A percentile compares a stretch with the other conserved stretches of the same genome.
These are phyloP conservation scores for Atlantisia rogersi DNA, from an alignment of 2,113 vertebrate genomes.

Conservation along the genomic window DNA sequence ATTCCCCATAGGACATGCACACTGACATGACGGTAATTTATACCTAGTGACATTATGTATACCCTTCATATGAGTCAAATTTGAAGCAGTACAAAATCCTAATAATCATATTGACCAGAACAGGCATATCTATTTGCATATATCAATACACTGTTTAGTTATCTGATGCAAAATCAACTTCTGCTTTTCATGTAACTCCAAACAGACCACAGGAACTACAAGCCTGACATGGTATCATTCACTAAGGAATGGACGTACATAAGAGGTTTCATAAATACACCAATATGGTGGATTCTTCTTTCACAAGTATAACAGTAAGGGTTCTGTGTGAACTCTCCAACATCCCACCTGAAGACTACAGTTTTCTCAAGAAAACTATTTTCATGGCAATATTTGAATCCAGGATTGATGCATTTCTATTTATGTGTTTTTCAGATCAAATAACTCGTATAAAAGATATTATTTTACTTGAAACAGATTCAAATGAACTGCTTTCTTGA, in stretches of 20 bases:
- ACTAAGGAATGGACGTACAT: background rate
- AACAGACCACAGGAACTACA: background rate
- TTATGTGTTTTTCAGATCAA: background rate
- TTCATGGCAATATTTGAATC: background rate
- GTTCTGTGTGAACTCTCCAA: background rate
- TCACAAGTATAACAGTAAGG: background rate
- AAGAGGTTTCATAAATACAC: background rate
- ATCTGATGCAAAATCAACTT: background rate
- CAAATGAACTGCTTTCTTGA: slow-evolving; percentile 36
- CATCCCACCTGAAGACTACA: background rate
- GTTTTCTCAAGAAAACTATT: background rate
- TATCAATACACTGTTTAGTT: background rate
- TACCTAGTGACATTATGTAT: background rate
- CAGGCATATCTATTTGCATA: background rate
- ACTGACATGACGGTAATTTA: background rate
- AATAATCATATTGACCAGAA: background rate
- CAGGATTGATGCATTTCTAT: background rate
- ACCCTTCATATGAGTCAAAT: background rate
- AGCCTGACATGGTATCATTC: background rate
- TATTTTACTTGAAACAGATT: slow-evolving; percentile 17
- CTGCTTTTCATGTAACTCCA: background rate
- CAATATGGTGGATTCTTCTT: background rate
- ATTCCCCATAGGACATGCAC: background rate
- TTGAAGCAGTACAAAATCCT: background rate
- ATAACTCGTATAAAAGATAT: slow-evolving; percentile 9